Conservation (phyloP, 2,888 invertebrate genomes). For the Tenthredo scrophulariae region DNA sequence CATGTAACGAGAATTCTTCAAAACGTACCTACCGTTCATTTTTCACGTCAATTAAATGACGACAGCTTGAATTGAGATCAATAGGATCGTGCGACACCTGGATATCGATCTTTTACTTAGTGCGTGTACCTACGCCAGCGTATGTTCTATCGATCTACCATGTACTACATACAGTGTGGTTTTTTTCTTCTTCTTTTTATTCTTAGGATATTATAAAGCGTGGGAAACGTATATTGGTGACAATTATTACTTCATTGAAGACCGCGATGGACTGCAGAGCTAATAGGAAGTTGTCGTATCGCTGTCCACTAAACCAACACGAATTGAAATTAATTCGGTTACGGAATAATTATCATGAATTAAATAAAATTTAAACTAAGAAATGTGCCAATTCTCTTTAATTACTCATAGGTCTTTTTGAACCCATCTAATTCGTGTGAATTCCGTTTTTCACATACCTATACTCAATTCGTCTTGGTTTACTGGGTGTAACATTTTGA, state of each 20-base stretch:
- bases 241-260: background rate
- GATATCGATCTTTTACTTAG: constrained; percentile 1
- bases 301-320: too few species aligned
- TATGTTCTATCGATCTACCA: background rate
- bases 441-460: too few species aligned
- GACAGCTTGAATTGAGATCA: background rate
- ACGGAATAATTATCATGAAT: too few species aligned
- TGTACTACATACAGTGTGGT: background rate
- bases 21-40: background rate
- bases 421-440: too few species aligned
- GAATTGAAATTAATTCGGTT: too few species aligned
- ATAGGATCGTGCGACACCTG: background rate
- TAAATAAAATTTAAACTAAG: too few species aligned
- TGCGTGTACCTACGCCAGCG: background rate
- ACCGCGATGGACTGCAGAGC: background rate
- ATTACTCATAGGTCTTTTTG: too few species aligned
- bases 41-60: background rate
- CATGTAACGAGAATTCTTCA: background rate
- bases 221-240: background rate
- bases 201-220: background rate
- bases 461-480: too few species aligned
- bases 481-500: background rate
- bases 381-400: too few species aligned
- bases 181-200: background rate
- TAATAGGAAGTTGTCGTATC: background rate